Conservation (phyloP, 2,113 vertebrate species). For the Elanus axillaris region DNA sequence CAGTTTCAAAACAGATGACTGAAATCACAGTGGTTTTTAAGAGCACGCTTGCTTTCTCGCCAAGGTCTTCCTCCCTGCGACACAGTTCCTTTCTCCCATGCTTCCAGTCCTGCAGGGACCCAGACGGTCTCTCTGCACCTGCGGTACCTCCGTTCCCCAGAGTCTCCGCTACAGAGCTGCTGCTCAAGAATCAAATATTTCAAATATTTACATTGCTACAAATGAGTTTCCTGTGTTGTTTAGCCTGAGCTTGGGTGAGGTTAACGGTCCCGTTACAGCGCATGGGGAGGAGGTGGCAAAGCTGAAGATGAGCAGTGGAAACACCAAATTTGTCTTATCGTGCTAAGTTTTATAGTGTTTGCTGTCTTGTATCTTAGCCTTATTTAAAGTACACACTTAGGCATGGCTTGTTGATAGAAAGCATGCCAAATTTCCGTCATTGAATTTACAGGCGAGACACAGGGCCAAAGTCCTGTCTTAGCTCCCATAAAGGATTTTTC, state of each 20-base stretch:
- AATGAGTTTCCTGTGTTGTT: not conserved
- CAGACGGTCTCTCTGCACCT: too few relatives aligned
- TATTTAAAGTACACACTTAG: conserved; percentile 1
- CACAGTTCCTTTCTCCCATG: not conserved
- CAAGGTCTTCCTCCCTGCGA: not conserved
- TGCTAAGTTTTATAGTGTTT: not conserved
- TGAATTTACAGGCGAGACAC: not conserved
- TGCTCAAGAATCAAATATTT: not conserved
- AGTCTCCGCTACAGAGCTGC: accelerated
- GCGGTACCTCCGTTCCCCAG: accelerated
- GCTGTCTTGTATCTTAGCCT: not conserved
- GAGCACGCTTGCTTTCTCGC: not conserved
- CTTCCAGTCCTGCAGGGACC: not conserved
- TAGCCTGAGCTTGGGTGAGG: not conserved
- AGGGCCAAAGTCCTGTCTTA: not conserved
- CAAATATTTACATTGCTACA: not conserved
- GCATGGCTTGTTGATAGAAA: not conserved
- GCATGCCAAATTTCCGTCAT: not conserved
- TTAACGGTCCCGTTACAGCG: accelerated
- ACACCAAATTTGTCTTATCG: not conserved
- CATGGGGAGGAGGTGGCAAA: not conserved
- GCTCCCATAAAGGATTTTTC: not conserved
- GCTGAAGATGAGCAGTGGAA: not conserved
- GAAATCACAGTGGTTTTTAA: not conserved
- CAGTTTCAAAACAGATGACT: conserved; percentile 35